Percentiles rank a stretch among this genome's conserved stretches.
Evolutionary conservation across 2,888 invertebrate species (phyloP).

Genomic region (Melinaea marsaeus): DNA sequence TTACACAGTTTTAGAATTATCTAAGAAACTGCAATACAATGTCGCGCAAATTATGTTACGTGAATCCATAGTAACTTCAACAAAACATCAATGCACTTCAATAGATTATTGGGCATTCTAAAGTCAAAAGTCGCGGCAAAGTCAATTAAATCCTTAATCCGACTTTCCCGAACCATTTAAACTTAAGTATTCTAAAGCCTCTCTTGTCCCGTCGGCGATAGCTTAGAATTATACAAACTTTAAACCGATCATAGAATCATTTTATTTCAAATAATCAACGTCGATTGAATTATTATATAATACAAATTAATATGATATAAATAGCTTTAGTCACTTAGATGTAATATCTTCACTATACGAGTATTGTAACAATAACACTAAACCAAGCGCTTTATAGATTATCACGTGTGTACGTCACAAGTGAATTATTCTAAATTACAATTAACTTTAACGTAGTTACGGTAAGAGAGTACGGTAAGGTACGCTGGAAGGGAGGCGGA

Average conservation of each 20-base stretch:
- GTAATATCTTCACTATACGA: conserved; percentile 15
- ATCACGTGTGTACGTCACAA: conserved; percentile 47
- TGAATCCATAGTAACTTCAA: no score
- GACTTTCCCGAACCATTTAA: conserved; percentile 15
- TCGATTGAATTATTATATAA: neutral
- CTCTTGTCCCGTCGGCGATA: conserved; percentile 12
- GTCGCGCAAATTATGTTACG: no score
- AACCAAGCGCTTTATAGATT: conserved; percentile 67
- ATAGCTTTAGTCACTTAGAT: conserved; percentile 7
- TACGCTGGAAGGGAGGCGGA: no score
- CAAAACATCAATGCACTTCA: no score
- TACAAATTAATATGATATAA: neutral
- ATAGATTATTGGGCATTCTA: no score
- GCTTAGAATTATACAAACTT: conserved; percentile 2
- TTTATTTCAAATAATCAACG: neutral
- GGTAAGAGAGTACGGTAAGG: conserved; percentile 19
- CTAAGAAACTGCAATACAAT: no score
- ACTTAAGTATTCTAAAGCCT: conserved; percentile 16
- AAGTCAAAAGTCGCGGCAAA: conserved; percentile 1
- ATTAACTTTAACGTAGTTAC: conserved; percentile 44
- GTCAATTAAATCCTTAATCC: conserved; percentile 22
- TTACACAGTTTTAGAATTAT: neutral
- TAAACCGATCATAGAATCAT: neutral
- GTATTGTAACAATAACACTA: conserved; percentile 27
- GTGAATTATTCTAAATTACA: conserved; percentile 71